Evolutionary conservation across 35 echinoderm and acorn worm species (phyloP).

Genomic region (Eucidaris tribuloides): DNA sequence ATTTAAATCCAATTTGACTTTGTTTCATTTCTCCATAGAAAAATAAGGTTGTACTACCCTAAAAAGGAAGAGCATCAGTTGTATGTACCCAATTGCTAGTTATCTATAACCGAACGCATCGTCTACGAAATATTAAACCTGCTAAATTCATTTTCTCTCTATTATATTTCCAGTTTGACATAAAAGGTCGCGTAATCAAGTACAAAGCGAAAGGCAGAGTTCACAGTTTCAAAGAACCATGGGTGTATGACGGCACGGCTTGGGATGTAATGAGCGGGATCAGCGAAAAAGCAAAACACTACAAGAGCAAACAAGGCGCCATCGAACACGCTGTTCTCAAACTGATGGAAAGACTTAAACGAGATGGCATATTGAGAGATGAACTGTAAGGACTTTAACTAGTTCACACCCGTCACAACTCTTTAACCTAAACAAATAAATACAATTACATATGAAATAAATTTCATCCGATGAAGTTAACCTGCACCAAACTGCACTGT

Average conservation of each 20-base stretch:
- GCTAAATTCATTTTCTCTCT: neutral
- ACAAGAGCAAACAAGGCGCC: constrained; percentile 54
- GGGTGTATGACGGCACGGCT: constrained; percentile 64
- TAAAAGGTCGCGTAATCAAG: constrained; percentile 29
- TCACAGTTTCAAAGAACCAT: constrained; percentile 57
- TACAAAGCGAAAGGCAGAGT: constrained; percentile 62
- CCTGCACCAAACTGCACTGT: no score
- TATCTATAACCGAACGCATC: neutral
- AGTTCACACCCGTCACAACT: no score
- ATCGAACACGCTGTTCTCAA: constrained; percentile 55
- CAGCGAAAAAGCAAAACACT: constrained; percentile 66
- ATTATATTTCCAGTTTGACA: constrained; percentile 46
- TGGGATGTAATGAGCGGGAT: constrained; percentile 55
- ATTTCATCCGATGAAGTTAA: no score
- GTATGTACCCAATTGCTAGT: neutral
- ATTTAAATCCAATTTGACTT: neutral
- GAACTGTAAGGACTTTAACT: no score
- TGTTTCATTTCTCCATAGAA: neutral
- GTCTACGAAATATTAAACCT: neutral
- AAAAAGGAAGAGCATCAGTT: neutral
- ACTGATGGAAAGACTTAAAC: constrained; percentile 42
- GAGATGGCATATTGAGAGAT: constrained; percentile 29
- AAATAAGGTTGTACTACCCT: neutral
- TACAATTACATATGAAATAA: no score
- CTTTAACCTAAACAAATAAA: no score